These are phyloP conservation scores for Camponotus pennsylvanicus DNA, from an alignment of 1,140 invertebrate genomes.

Conservation along the genomic window DNA sequence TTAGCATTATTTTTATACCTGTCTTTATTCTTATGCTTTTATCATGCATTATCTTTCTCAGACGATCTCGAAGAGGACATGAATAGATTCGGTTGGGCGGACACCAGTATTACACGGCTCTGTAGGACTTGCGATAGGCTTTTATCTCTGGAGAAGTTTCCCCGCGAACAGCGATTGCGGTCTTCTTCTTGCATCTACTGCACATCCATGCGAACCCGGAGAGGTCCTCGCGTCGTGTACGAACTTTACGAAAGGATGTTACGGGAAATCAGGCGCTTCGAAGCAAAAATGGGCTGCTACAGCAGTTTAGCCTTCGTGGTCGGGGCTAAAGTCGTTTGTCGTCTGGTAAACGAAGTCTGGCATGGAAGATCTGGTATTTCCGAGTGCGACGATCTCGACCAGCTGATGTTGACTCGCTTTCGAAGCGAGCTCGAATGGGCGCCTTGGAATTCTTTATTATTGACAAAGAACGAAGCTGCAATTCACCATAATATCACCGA, in stretches of 20 bases:
- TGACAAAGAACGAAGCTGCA: slow-evolving; percentile 88
- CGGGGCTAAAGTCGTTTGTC: slow-evolving; percentile 88
- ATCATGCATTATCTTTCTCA: background rate
- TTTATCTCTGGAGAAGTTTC: slow-evolving; percentile 58
- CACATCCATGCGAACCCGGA: slow-evolving; percentile 51
- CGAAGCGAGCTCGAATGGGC: slow-evolving; percentile 88
- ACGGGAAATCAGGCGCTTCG: slow-evolving; percentile 87
- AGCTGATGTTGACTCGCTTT: slow-evolving; percentile 88
- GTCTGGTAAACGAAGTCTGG: slow-evolving; percentile 90
- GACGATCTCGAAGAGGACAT: slow-evolving; percentile 27
- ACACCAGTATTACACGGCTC: slow-evolving; percentile 31
- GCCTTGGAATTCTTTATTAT: slow-evolving; percentile 90
- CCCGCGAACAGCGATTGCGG: slow-evolving; percentile 14
- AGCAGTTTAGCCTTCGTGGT: slow-evolving; percentile 87
- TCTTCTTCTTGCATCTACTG: slow-evolving; percentile 71
- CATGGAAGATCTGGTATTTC: slow-evolving; percentile 89
- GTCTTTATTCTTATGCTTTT: too few species aligned
- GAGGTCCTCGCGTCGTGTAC: slow-evolving; percentile 68
- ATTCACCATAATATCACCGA: slow-evolving; percentile 83
- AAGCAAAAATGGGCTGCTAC: slow-evolving; percentile 83
- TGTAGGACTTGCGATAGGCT: slow-evolving; percentile 71
- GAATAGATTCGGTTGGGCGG: background rate
- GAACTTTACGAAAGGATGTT: slow-evolving; percentile 88
- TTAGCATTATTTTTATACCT: too few species aligned
- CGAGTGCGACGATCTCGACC: slow-evolving; percentile 87